Conservation (phyloP, 1,140 invertebrate genomes). For the Euschistus heros region DNA sequence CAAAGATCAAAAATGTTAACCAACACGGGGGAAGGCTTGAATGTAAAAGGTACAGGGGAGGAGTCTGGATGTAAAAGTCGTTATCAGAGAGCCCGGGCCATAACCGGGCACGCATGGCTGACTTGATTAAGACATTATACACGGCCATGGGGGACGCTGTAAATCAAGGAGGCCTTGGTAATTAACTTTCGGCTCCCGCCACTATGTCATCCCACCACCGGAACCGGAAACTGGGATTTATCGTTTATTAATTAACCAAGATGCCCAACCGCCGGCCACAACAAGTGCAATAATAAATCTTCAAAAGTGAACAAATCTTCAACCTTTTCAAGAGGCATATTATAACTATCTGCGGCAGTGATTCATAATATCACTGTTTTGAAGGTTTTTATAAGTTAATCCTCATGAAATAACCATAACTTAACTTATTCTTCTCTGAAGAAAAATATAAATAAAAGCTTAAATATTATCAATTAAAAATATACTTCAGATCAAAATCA, state of each 20-base stretch:
- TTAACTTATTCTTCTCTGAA: no score
- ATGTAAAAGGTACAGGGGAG: background rate
- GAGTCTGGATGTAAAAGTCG: slow-evolving; percentile 8
- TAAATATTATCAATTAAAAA: no score
- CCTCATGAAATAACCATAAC: no score
- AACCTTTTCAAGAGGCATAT: no score
- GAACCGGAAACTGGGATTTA: slow-evolving; percentile 14
- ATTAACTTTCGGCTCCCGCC: slow-evolving; percentile 17
- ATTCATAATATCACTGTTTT: no score
- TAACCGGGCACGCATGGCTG: slow-evolving; percentile 22
- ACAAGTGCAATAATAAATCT: no score
- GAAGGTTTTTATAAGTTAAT: no score
- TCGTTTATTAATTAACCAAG: slow-evolving; percentile 25
- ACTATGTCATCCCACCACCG: slow-evolving; percentile 16
- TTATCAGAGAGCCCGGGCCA: slow-evolving; percentile 8
- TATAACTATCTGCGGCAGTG: no score
- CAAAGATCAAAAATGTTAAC: background rate
- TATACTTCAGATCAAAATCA: no score
- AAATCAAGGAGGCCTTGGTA: slow-evolving; percentile 17
- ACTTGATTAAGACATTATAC: slow-evolving; percentile 26
- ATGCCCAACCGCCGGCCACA: no score
- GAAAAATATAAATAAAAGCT: no score
- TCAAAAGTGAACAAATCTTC: no score
- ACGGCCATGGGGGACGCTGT: slow-evolving; percentile 2
- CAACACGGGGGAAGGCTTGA: background rate